Base-by-base conservation (phyloP, 30 jellyfish, hydroid and myxozoan genomes). In the Phacellophora camtschatica region DNA sequence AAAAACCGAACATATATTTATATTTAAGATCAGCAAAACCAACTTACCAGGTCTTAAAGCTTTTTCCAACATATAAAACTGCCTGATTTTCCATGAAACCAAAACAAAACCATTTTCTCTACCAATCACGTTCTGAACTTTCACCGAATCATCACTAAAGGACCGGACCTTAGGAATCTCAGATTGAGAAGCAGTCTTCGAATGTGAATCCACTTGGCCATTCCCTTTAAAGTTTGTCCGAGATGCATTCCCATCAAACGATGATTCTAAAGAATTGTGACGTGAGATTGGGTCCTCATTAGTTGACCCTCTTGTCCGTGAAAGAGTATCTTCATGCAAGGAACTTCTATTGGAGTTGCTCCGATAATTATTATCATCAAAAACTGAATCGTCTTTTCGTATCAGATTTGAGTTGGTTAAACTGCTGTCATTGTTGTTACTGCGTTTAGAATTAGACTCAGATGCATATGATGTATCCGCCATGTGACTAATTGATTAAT, bases 31-130 rank as follows among this genome's bases (percentile, higher is more conserved):
- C n/a, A n/a, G n/a, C n/a, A n/a, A n/a, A n/a, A n/a, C n/a, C n/a
- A n/a, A 68, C 28, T 15, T 30, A 80, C 91, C 91, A 20, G 91
- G 87, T 32, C 85, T 48, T 31, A 71, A 53, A 2, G 97, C 95
- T 25, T 82, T 89, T 30, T 68, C 90, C 50, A 89, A 57, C 56
- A 49, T 66, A 0, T 86, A 68, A 65, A 62, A 90, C 35, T 89
- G 97, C 58, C 97, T 74, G 5, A 90, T 84, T 66, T 89, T 89
- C 92, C 92, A 82, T 2, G 97, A 81, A 29, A 82, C 95, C 77
- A 89, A 19, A 11, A 89, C 95, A 29, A 89, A 61, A 0, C 97
- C 91, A 23, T 24, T 13, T 13, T 57, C 81, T 5, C 45, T 66
- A 29, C 42, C 59, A 6, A 34, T 10, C 23, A n/a, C 43, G 53